Percentiles rank a stretch among this genome's conserved stretches.
These are phyloP conservation scores for Morinoia aosen DNA, from an alignment of 2,888 invertebrate species.

Conservation along the genomic window DNA sequence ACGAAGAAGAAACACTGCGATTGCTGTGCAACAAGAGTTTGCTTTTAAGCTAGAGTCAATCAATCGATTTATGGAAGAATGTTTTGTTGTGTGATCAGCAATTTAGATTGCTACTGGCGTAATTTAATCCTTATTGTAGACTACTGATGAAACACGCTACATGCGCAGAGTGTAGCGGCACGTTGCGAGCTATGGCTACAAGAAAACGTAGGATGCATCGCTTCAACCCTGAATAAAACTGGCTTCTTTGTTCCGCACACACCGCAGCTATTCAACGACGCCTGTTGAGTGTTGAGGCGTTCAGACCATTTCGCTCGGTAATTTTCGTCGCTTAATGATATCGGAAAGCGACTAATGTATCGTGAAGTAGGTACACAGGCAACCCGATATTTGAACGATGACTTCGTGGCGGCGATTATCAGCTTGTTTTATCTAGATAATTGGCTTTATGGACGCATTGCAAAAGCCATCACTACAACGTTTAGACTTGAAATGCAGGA, in stretches of 20 bases:
- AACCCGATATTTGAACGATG: not conserved
- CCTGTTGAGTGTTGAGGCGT: not conserved
- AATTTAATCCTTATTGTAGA: not conserved
- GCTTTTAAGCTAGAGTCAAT: not conserved
- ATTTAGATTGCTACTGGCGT: not conserved
- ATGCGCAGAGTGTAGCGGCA: not conserved
- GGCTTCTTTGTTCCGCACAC: not conserved
- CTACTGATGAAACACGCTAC: not conserved
- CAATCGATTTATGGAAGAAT: not conserved
- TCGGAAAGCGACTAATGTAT: not conserved
- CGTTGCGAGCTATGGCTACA: not conserved
- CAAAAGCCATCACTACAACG: not conserved
- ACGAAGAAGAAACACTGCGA: not conserved
- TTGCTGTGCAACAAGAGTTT: not conserved
- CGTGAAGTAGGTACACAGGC: not conserved
- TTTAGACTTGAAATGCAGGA: not conserved
- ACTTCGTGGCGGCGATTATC: not conserved
- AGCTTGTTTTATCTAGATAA: not conserved
- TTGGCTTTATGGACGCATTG: not conserved
- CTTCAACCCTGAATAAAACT: not conserved
- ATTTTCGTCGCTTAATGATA: not conserved
- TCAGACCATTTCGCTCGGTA: not conserved
- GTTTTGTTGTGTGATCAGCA: not conserved
- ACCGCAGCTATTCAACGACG: not conserved
- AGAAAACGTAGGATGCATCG: not conserved